phyloP scores from a whole-genome alignment of 2,113 vertebrate genomes.

The Panurus biarmicus region DNA sequence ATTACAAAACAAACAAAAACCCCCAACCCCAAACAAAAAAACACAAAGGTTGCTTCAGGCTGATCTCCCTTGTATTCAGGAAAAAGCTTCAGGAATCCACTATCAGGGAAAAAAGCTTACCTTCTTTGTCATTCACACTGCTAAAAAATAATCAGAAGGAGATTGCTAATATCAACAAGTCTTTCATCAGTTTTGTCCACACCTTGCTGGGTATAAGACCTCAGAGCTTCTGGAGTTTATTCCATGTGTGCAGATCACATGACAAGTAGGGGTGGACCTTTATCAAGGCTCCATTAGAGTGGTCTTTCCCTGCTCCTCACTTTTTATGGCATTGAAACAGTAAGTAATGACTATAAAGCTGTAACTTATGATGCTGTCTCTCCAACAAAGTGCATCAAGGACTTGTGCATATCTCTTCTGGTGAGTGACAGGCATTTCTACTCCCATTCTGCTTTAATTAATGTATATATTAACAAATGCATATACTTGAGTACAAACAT shows the following conservation, averaged over 20 bases:
- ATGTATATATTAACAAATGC: not conserved
- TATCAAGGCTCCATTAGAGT: not conserved
- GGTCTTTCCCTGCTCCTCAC: not conserved
- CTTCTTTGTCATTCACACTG: not conserved
- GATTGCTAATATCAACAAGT: not conserved
- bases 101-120: not conserved
- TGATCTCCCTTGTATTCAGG: not conserved
- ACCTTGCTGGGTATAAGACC: not conserved
- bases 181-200: not conserved
- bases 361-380: not conserved
- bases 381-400: not conserved
- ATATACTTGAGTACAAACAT: not conserved
- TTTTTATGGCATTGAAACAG: not conserved
- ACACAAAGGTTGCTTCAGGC: not conserved
- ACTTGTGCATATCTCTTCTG: not conserved
- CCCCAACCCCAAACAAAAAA: not conserved
- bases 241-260: not conserved
- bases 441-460: slow-evolving; percentile 20
- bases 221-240: not conserved
- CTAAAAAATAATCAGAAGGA: not conserved
- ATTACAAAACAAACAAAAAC: not conserved
- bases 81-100: not conserved
- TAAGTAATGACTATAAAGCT: not conserved
- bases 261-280: not conserved
- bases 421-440: not conserved